phyloP scores from a whole-genome alignment of 2,113 vertebrate genomes.

The Cynoglossus semilaevis region DNA sequence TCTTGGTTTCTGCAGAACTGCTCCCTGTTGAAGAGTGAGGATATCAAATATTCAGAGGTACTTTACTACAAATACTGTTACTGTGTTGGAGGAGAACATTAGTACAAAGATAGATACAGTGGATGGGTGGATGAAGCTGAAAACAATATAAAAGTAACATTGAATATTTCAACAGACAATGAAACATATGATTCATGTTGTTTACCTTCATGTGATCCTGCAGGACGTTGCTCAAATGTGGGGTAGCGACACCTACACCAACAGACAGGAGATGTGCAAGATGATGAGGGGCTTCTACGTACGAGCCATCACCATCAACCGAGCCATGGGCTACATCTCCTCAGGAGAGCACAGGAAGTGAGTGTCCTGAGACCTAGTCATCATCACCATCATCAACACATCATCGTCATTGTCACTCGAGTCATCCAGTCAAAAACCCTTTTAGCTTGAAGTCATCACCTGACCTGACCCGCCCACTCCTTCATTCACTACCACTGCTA shows the following conservation, averaged over 20 bases:
- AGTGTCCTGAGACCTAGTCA: neutral
- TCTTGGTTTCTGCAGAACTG: constrained; percentile 58
- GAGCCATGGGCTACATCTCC: constrained; percentile 77
- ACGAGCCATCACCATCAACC: constrained; percentile 80
- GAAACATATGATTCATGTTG: neutral
- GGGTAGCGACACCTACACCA: constrained; percentile 32
- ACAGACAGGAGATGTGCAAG: constrained; percentile 73
- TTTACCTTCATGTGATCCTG: constrained; percentile 1
- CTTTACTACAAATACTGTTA: constrained; percentile 12
- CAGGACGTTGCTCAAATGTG: neutral
- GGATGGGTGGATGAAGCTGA: too few relatives aligned
- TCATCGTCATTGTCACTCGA: neutral
- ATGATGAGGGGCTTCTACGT: constrained; percentile 77
- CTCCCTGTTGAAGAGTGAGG: neutral
- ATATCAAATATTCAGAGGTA: constrained; percentile 44
- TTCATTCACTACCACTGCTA: constrained; percentile 29
- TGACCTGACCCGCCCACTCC: constrained; percentile 10
- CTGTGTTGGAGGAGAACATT: constrained; percentile 1
- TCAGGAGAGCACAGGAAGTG: constrained; percentile 62
- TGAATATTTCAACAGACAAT: too few relatives aligned
- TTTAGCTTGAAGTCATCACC: constrained; percentile 2
- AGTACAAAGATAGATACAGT: neutral
- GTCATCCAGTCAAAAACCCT: too few relatives aligned
- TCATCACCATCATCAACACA: constrained; percentile 6
- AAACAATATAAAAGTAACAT: too few relatives aligned